These are phyloP conservation scores for Alfaro cultratus DNA, from an alignment of 2,797 vertebrate genomes.

Conservation along the genomic window DNA sequence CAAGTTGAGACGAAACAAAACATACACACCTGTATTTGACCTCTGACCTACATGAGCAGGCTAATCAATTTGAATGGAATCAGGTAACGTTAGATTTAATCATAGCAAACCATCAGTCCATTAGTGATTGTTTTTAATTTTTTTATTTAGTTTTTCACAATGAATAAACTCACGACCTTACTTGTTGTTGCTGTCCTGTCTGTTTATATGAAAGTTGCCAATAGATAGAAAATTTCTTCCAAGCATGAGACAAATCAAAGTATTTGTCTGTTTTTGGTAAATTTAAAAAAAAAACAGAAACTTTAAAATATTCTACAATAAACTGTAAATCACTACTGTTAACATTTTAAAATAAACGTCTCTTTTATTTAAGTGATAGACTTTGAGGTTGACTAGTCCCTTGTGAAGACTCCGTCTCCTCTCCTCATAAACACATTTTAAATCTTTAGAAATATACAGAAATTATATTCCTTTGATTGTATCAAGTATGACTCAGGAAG, in stretches of 20 bases:
- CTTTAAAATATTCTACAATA: neutral
- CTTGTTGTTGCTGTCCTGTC: neutral
- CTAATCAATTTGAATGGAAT: neutral
- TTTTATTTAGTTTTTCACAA: neutral
- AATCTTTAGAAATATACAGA: neutral
- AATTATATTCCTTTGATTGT: neutral
- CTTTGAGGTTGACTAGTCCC: neutral
- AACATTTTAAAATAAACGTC: neutral
- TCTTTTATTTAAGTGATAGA: neutral
- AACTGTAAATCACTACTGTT: neutral
- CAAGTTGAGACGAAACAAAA: neutral
- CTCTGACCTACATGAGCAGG: neutral
- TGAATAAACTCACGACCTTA: neutral
- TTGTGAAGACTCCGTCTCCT: neutral
- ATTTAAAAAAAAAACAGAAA: neutral
- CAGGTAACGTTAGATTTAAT: neutral
- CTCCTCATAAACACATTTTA: neutral
- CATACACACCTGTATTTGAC: neutral
- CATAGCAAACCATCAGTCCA: neutral
- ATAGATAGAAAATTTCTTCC: neutral
- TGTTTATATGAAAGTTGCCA: neutral
- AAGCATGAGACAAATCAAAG: neutral
- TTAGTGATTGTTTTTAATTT: neutral
- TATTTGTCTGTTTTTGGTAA: neutral
- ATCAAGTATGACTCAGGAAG: too few relatives aligned